Evolutionary conservation across 2,888 invertebrate species (phyloP).

Genomic region (Neocrepidodera transversa): DNA sequence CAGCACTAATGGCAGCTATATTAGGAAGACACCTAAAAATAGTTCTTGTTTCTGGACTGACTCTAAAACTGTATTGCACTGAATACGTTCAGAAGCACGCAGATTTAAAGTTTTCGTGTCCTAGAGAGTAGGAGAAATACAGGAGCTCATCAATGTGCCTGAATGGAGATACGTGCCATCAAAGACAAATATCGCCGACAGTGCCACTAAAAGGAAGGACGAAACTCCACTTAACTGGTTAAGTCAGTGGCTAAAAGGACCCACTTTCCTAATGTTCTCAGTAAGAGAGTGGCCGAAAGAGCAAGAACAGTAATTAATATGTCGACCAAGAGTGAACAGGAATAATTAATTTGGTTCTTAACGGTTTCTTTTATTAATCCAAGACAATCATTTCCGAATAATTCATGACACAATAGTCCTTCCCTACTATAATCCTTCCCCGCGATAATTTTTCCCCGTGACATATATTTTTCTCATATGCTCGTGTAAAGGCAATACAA

Average conservation of each 20-base stretch:
- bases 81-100: not conserved
- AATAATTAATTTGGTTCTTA: no score
- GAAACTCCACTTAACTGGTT: not conserved
- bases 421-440: no score
- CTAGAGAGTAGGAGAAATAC: constrained; percentile 8
- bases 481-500: no score
- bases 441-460: no score
- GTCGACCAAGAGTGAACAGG: no score
- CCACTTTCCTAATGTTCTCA: no score
- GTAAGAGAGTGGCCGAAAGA: no score
- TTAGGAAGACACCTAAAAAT: not conserved
- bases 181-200: constrained; percentile 12
- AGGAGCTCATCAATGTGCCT: not conserved
- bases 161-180: constrained; percentile 11
- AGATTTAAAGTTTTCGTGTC: constrained; percentile 8
- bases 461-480: no score
- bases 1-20: constrained; percentile 7
- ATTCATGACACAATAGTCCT: no score
- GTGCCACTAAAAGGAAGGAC: not conserved
- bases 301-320: no score
- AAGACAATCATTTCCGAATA: no score
- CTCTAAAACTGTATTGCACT: constrained; percentile 5
- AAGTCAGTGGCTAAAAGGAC: not conserved
- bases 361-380: no score
- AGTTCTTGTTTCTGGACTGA: constrained; percentile 5